A percentile compares a stretch with the other conserved stretches of the same genome.
phyloP scores from a whole-genome alignment of 1,140 invertebrate genomes.

The Physella acuta region DNA sequence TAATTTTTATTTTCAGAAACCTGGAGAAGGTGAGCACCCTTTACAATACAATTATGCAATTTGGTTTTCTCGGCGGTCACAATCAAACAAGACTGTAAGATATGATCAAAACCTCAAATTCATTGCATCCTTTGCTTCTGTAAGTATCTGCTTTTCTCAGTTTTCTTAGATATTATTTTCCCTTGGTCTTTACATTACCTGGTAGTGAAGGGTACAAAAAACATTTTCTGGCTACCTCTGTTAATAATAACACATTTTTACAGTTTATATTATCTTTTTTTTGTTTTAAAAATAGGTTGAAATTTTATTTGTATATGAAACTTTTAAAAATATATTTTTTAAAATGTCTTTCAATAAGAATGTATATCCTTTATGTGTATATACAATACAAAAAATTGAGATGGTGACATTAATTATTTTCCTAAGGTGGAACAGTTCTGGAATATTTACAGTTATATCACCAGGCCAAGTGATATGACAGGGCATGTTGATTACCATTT shows the following conservation, averaged over 20 bases:
- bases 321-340: too few relatives aligned
- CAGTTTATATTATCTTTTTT: too few relatives aligned
- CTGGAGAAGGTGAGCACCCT: conserved; percentile 74
- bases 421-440: conserved; percentile 97
- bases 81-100: conserved; percentile 67
- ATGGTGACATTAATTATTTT: too few relatives aligned
- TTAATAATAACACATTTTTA: too few relatives aligned
- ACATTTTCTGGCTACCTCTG: too few relatives aligned
- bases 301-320: too few relatives aligned
- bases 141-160: conserved; percentile 36
- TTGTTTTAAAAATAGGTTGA: too few relatives aligned
- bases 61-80: conserved; percentile 80
- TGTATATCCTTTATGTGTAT: too few relatives aligned
- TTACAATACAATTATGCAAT: conserved; percentile 86
- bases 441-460: conserved; percentile 88
- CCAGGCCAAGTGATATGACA: conserved; percentile 74
- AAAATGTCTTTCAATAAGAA: too few relatives aligned
- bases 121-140: conserved; percentile 70
- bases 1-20: conserved; percentile 41
- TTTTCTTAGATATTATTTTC: background rate
- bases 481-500: conserved; percentile 93
- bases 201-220: too few relatives aligned
- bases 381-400: too few relatives aligned
- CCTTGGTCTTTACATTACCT: too few relatives aligned
- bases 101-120: conserved; percentile 79